Evolutionary conservation across 2,888 invertebrate species (phyloP).

Genomic region (Pycnomerus fuliginosus): DNA sequence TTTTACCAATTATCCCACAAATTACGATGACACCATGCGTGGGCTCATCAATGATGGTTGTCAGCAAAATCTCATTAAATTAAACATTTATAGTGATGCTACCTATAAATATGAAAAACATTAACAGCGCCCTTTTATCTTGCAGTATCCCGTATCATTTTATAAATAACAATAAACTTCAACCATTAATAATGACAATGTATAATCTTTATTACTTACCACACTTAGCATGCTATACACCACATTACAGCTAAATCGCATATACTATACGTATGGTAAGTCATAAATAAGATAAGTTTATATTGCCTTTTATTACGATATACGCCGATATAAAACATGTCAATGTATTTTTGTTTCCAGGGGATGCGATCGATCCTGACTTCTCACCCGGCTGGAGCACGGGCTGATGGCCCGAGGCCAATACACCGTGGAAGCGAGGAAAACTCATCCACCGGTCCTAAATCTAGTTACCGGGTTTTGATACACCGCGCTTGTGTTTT

Average conservation of each 20-base stretch:
- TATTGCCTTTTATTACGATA: constrained; percentile 24
- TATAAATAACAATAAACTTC: constrained; percentile 22
- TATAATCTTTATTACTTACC: constrained; percentile 26
- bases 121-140: constrained; percentile 13
- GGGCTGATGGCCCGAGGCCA: constrained; percentile 38
- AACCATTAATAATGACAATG: constrained; percentile 23
- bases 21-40: no score
- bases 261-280: constrained; percentile 15
- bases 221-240: constrained; percentile 14
- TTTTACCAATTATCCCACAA: no score
- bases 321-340: no score
- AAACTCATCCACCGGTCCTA: constrained; percentile 46
- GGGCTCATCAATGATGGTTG: constrained; percentile 4
- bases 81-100: constrained; percentile 13
- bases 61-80: constrained; percentile 15
- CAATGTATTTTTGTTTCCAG: no score
- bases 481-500: constrained; percentile 37
- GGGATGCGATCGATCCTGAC: no score
- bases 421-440: constrained; percentile 35
- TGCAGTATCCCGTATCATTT: constrained; percentile 16
- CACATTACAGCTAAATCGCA: constrained; percentile 18
- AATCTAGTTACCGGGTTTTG: constrained; percentile 45
- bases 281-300: constrained; percentile 24
- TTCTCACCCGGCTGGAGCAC: no score
- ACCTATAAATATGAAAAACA: constrained; percentile 15